These are phyloP conservation scores for Carapus acus DNA, from an alignment of 2,797 vertebrate genomes.

Conservation along the genomic window DNA sequence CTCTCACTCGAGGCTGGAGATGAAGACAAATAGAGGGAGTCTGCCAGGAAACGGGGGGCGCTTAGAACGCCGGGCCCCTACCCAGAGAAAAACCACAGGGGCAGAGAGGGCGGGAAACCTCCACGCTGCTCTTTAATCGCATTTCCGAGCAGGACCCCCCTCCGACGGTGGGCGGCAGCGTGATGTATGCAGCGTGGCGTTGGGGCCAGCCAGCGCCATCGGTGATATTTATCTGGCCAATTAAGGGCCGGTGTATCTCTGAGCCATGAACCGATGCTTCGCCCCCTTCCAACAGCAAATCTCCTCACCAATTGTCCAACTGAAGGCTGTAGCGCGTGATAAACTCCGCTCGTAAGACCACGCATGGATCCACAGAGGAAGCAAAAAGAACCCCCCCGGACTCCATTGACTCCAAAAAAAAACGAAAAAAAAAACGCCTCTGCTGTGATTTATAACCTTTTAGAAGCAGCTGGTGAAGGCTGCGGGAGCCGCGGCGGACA, in stretches of 20 bases:
- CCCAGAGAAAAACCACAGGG: conserved; percentile 21
- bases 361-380: conserved; percentile 31
- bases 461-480: conserved; percentile 48
- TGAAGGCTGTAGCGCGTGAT: conserved; percentile 48
- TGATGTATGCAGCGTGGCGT: conserved; percentile 54
- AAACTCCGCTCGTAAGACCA: conserved; percentile 39
- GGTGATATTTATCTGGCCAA: conserved; percentile 73
- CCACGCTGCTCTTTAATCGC: conserved; percentile 55
- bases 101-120: conserved; percentile 35
- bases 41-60: conserved; percentile 9
- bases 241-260: conserved; percentile 64
- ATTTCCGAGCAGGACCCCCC: conserved; percentile 45
- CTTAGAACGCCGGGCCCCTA: conserved; percentile 5
- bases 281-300: conserved; percentile 43
- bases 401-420: no score
- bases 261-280: conserved; percentile 50
- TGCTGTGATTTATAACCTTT: conserved; percentile 55
- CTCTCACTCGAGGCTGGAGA: neutral
- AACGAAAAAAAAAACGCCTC: no score
- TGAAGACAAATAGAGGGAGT: conserved; percentile 18
- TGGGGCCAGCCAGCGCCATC: conserved; percentile 44
- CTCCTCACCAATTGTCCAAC: conserved; percentile 37
- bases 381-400: conserved; percentile 38
- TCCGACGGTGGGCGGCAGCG: conserved; percentile 52
- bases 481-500: conserved; percentile 33